Evolutionary conservation across 1,140 invertebrate species (phyloP).

Genomic region (Zeugodacus cucurbitae): DNA sequence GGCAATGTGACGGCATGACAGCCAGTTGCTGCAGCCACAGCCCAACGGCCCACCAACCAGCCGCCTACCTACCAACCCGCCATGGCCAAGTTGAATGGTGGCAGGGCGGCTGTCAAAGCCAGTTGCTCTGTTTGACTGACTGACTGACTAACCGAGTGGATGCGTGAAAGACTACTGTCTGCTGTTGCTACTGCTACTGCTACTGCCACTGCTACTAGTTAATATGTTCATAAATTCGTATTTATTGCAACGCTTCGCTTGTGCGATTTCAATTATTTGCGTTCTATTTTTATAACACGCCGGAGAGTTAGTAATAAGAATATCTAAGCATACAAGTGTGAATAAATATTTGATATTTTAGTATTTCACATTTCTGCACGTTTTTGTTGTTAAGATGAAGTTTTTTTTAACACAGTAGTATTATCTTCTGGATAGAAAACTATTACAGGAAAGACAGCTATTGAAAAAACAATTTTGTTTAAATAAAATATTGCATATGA

Average conservation of each 20-base stretch:
- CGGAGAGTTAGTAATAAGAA: neutral
- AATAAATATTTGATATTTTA: neutral
- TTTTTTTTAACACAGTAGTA: no score
- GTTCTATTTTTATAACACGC: conserved; percentile 20
- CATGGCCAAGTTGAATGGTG: conserved; percentile 29
- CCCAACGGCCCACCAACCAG: neutral
- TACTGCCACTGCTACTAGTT: neutral
- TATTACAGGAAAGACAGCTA: no score
- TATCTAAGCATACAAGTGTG: neutral
- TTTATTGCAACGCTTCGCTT: neutral
- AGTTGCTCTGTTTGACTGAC: conserved; percentile 3
- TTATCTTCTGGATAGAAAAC: no score
- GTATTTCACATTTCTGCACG: neutral
- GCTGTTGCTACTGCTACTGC: neutral
- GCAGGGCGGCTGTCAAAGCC: conserved; percentile 19
- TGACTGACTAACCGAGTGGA: neutral
- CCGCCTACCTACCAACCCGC: neutral
- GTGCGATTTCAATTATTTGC: neutral
- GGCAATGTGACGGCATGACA: neutral
- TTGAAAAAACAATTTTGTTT: no score
- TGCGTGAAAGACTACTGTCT: conserved; percentile 3
- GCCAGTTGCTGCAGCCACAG: neutral
- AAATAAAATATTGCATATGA: no score
- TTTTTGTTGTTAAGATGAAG: neutral
- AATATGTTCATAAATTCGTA: neutral